Evolutionary conservation across 2,113 vertebrate genomes (phyloP).

Genomic region (Pelusios castaneus): DNA sequence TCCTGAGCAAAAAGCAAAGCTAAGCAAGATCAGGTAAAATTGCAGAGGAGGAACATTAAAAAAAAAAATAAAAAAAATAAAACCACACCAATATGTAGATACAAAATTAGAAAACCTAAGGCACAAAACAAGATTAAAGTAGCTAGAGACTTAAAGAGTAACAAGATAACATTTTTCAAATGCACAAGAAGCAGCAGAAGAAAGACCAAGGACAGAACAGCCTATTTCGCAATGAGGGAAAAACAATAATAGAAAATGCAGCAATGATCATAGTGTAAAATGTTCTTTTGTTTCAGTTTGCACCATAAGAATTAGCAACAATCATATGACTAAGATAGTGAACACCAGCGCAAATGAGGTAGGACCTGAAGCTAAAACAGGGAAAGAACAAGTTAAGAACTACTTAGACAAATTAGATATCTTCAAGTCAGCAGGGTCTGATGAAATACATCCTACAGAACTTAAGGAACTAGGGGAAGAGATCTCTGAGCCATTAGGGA

Average conservation of each 20-base stretch:
- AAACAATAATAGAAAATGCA: neutral
- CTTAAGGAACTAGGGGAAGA: neutral
- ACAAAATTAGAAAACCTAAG: neutral
- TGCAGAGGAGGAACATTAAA: neutral
- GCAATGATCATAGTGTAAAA: neutral
- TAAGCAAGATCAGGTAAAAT: neutral
- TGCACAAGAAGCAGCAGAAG: neutral
- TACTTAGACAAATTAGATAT: neutral
- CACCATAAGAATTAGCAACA: neutral
- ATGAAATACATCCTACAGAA: neutral
- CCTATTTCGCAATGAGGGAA: neutral
- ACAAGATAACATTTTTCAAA: neutral
- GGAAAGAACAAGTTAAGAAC: neutral
- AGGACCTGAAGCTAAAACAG: neutral
- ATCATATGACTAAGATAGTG: neutral
- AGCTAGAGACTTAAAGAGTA: neutral
- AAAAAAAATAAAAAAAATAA: no score
- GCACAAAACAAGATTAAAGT: neutral
- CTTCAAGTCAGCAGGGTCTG: neutral
- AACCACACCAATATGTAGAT: neutral
- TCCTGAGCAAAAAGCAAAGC: neutral
- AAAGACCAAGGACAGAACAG: neutral
- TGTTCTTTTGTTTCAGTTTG: neutral
- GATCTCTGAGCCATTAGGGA: neutral
- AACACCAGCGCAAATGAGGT: neutral